Evolutionary conservation across 1,140 invertebrate genomes (phyloP), one percentile per base, ranked within the genome.

Genomic region (Phymastichus coffea): DNA sequence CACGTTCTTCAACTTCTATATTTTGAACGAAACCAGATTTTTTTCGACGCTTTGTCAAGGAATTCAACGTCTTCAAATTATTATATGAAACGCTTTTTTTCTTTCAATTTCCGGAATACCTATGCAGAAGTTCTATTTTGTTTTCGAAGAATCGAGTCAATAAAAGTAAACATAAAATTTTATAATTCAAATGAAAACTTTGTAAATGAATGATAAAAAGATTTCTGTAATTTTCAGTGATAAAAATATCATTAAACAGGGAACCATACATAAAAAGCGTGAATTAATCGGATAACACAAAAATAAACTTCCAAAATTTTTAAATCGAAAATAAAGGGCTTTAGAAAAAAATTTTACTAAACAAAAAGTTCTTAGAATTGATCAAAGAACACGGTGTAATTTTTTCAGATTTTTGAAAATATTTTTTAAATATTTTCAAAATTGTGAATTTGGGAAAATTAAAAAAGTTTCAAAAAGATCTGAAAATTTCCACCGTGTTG

Each of bases 1-100:
- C 51, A 53, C 8, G 4, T 41, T 40, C 37, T 25, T 53, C 22
- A 26, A 53, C 8, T 53, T 53, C 51, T 15, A 53, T 53, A 49
- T 49, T 49, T 49, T 49, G 26, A 9, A 49, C 14, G 17, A 30
- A 49, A 33, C 3, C 2, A 49, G 47, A 19, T 33, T 6, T 49
- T 49, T 35, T 30, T 3, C 47, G 25, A 17, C 19, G 14, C 15
- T 35, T 20, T n/a, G n/a, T n/a, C n/a, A 23, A 9, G 12, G 20
- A 15, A 25, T 46, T 1, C 25, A 15, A 33, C 28, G 33, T 49
- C 33, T 49, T 17, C 14, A 17, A 41, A 41, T 41, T 15, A 15
- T 33, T 33, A 2, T 9, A 19, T 15, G 17, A 48, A 48, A 48
- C 28, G 8, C 4, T 28, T 8, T 19, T 48, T 28, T 48, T 26